phyloP scores from a whole-genome alignment of 2,888 invertebrate genomes.

The Limnephilus auricula region DNA sequence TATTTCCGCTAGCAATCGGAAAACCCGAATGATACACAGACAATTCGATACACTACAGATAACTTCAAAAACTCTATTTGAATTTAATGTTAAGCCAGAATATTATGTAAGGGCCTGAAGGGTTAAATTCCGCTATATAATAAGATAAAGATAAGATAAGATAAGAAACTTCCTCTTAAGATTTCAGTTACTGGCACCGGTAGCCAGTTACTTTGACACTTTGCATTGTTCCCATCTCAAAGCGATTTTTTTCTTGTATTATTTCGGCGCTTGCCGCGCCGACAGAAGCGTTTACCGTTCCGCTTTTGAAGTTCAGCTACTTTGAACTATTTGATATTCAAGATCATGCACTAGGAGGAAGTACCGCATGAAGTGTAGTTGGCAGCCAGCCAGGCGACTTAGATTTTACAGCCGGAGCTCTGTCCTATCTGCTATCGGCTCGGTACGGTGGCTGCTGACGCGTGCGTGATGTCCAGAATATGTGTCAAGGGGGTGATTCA shows the following conservation, averaged over 20 bases:
- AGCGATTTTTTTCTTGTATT: neutral
- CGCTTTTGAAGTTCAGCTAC: constrained; percentile 13
- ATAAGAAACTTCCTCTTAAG: neutral
- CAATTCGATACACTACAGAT: no score
- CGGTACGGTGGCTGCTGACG: constrained; percentile 7
- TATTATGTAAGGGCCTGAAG: no score
- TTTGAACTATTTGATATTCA: constrained; percentile 23
- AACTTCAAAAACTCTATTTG: no score
- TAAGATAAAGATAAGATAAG: no score
- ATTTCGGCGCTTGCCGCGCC: neutral
- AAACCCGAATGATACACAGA: no score
- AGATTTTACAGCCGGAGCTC: neutral
- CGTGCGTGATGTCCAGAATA: constrained; percentile 31
- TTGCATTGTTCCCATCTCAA: neutral
- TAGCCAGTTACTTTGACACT: neutral
- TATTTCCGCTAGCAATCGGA: no score
- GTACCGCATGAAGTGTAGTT: constrained; percentile 19
- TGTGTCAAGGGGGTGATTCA: constrained; percentile 41
- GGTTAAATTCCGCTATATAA: neutral
- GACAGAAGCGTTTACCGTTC: neutral
- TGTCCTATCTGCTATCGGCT: neutral
- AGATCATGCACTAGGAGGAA: constrained; percentile 12
- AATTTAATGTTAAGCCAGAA: no score
- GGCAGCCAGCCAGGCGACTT: neutral
- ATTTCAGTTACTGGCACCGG: neutral